Evolutionary conservation across 2,888 invertebrate species (phyloP).

Genomic region (Drosophila paranaensis): DNA sequence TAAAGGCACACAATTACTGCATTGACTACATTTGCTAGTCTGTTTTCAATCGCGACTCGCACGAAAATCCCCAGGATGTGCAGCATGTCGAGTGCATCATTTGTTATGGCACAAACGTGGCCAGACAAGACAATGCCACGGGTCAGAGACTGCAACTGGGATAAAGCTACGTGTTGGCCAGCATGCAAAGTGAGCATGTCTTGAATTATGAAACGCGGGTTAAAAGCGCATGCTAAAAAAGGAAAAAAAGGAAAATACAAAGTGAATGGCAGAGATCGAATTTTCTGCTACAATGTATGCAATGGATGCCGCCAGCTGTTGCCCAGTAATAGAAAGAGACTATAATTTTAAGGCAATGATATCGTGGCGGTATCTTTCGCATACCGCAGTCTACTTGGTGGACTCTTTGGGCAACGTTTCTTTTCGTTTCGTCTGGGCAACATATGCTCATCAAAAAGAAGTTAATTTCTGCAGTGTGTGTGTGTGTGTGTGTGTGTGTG

Average conservation of each 20-base stretch:
- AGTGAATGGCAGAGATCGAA: constrained; percentile 25
- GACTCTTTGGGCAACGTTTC: constrained; percentile 39
- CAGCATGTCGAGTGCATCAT: constrained; percentile 66
- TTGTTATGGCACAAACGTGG: constrained; percentile 75
- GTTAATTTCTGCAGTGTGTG: constrained; percentile 70
- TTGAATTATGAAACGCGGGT: constrained; percentile 60
- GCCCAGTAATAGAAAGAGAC: constrained; percentile 36
- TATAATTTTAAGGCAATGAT: constrained; percentile 65
- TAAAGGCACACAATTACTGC: constrained; percentile 15
- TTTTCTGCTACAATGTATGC: constrained; percentile 8
- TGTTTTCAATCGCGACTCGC: constrained; percentile 8
- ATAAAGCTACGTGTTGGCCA: constrained; percentile 14
- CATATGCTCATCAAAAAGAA: constrained; percentile 81
- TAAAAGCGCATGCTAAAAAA: constrained; percentile 30
- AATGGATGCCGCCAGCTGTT: constrained; percentile 48
- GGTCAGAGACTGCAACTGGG: constrained; percentile 38
- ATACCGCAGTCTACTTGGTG: constrained; percentile 8
- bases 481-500: constrained; percentile 43
- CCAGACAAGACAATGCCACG: constrained; percentile 73
- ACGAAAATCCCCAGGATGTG: constrained; percentile 16
- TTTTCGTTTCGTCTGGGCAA: constrained; percentile 64
- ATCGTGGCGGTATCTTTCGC: constrained; percentile 32
- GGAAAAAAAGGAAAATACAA: constrained; percentile 8
- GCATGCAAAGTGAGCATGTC: constrained; percentile 13
- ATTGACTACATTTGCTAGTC: constrained; percentile 14